Base-by-base conservation (phyloP, 2,888 invertebrate species). In the Busseola fusca region DNA sequence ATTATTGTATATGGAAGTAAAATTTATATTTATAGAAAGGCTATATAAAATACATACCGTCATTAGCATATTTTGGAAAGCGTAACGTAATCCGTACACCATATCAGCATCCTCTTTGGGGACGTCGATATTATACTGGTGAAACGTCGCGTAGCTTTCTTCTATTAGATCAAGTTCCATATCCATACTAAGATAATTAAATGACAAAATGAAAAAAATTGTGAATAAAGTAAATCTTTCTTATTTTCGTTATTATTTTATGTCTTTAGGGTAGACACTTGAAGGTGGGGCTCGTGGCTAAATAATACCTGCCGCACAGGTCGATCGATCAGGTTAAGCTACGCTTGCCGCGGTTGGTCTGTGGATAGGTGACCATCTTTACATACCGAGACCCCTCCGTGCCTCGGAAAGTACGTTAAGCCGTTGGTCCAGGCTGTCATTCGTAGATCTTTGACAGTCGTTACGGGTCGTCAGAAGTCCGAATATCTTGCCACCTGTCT, bases 81-180 rank as follows among this genome's bases (percentile, higher is more conserved):
- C 97, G 84, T 97, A 97, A 83, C 98, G 96, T 56, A 98, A 93
- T 14, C 97, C 97, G 83, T 98, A 97, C 3, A 98, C 98, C 89
- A 97, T 96, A 71, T 98, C 97, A 12, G 97, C 96, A 86, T 98
- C 98, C 76, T 98, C 98, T 89, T 97, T 97, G 0, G 97, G 96
- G 48, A 98, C 96, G 73, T 96, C 96, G 69, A 98, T 96, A 69
- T 96, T 94, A 86, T 96, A 97, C 82, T 96, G 96, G 14, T 93
- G 90, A 88, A 98, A 97, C n/a, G 97, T 96, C 0, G 95, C 96
- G 89, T 98, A 98, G 0, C 97, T 97, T 89, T 98, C 98, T 93
- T 98, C 98, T 87, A 98, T 98, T 7, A 97, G 93, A 81, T 96
- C 97, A 52, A 98, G 89, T 80, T 97, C 97, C 96, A 97, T 96